These are phyloP conservation scores for Sarcophaga bullata DNA, from an alignment of 1,140 invertebrate genomes.

Conservation along the genomic window DNA sequence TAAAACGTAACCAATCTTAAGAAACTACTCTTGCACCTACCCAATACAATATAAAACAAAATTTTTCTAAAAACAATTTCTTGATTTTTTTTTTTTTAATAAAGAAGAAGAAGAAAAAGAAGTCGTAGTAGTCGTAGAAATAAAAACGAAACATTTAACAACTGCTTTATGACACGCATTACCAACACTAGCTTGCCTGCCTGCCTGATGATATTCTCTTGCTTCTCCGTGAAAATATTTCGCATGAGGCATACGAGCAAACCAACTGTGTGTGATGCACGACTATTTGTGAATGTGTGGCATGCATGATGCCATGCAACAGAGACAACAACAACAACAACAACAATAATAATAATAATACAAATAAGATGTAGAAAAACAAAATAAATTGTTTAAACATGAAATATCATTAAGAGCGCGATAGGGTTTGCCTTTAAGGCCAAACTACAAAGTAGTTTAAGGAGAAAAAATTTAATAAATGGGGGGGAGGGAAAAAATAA, in stretches of 20 bases:
- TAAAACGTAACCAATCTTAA: too few relatives aligned
- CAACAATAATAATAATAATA: too few relatives aligned
- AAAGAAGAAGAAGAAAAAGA: neutral
- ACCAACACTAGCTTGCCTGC: neutral
- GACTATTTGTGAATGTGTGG: neutral
- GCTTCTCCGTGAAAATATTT: neutral
- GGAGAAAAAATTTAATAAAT: neutral
- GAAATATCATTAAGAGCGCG: neutral
- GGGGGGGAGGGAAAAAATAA: too few relatives aligned
- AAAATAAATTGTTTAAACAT: neutral
- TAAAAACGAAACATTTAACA: neutral
- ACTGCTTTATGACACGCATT: conserved; percentile 23
- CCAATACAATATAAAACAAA: neutral
- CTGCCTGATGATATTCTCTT: neutral
- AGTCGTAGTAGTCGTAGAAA: neutral
- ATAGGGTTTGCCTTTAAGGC: neutral
- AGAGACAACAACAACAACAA: neutral
- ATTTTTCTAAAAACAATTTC: too few relatives aligned
- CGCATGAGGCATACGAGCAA: neutral
- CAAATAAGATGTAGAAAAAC: neutral
- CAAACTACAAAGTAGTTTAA: neutral
- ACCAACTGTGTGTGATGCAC: neutral
- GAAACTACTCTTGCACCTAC: neutral
- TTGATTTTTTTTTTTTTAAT: neutral
- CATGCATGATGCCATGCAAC: conserved; percentile 16